Evolutionary conservation across 2,113 vertebrate genomes (phyloP).

Genomic region (Aix galericulata): DNA sequence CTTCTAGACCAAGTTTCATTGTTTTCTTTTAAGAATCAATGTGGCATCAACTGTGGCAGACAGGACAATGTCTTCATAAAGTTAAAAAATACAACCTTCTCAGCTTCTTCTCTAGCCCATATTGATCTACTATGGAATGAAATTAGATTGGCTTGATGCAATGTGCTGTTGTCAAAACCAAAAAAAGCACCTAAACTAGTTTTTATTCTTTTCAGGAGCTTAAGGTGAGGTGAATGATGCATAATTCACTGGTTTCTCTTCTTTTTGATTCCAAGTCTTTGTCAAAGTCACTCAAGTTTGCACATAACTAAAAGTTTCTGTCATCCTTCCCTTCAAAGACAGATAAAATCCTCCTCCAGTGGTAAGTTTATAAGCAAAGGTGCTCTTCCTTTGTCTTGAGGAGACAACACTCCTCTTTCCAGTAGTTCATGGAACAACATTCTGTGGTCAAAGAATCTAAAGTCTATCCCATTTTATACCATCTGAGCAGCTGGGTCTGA

Average conservation of each 20-base stretch:
- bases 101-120: not conserved
- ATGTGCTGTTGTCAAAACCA: not conserved
- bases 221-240: not conserved
- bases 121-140: not conserved
- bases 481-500: not conserved
- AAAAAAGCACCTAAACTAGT: not conserved
- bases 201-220: not conserved
- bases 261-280: not conserved
- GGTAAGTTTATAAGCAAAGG: not conserved
- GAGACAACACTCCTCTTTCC: not conserved
- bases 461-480: not conserved
- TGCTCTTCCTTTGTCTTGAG: not conserved
- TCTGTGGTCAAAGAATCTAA: not conserved
- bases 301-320: not conserved
- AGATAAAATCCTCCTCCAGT: not conserved
- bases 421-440: not conserved
- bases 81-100: constrained; percentile 12
- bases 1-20: not conserved
- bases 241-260: not conserved
- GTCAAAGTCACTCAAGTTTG: not conserved
- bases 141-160: not conserved
- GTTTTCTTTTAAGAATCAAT: not conserved
- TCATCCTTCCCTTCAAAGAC: not conserved
- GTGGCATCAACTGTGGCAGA: not conserved
- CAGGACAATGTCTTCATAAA: constrained; percentile 5